Evolutionary conservation across 2,113 vertebrate species (phyloP).

Genomic region (Vimba vimba): DNA sequence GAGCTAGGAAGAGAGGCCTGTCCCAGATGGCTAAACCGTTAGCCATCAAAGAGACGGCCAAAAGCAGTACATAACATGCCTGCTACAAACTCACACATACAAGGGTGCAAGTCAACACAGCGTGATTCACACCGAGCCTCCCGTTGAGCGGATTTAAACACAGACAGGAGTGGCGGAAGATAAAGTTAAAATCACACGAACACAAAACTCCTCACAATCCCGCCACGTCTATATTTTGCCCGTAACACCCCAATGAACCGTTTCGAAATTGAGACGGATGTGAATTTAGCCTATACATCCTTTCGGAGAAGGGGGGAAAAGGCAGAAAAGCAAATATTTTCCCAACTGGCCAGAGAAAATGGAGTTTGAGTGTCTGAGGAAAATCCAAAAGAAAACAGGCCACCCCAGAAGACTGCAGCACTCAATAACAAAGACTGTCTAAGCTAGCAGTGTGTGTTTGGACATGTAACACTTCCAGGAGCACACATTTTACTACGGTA

Average conservation of each 20-base stretch:
- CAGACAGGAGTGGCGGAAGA: not conserved
- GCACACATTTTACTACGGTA: not conserved
- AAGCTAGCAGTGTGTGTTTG: slow-evolving; percentile 29
- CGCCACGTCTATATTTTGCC: not conserved
- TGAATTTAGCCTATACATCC: slow-evolving; percentile 5
- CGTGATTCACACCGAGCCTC: slow-evolving; percentile 5
- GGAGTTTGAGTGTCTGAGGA: slow-evolving; percentile 15
- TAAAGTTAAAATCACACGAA: slow-evolving; percentile 1
- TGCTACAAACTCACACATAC: slow-evolving; percentile 31
- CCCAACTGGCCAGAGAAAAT: slow-evolving; percentile 18
- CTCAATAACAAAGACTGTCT: slow-evolving; percentile 39
- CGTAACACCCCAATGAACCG: not conserved
- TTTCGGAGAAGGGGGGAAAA: not conserved
- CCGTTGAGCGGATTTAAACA: not conserved
- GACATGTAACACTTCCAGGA: slow-evolving; percentile 26
- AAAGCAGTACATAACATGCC: slow-evolving; percentile 35
- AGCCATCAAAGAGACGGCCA: slow-evolving; percentile 27
- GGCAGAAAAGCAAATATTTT: slow-evolving; percentile 43
- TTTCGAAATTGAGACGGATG: slow-evolving; percentile 11
- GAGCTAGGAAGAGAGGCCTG: slow-evolving; percentile 38
- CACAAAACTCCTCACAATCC: slow-evolving; percentile 12
- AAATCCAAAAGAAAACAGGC: slow-evolving; percentile 38
- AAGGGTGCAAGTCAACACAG: slow-evolving; percentile 20
- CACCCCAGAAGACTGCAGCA: slow-evolving; percentile 36
- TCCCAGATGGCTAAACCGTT: slow-evolving; percentile 53